Percentiles rank a stretch among this genome's conserved stretches.
phyloP scores from a whole-genome alignment of 2,888 invertebrate species.

The Bellardia bayeri region DNA sequence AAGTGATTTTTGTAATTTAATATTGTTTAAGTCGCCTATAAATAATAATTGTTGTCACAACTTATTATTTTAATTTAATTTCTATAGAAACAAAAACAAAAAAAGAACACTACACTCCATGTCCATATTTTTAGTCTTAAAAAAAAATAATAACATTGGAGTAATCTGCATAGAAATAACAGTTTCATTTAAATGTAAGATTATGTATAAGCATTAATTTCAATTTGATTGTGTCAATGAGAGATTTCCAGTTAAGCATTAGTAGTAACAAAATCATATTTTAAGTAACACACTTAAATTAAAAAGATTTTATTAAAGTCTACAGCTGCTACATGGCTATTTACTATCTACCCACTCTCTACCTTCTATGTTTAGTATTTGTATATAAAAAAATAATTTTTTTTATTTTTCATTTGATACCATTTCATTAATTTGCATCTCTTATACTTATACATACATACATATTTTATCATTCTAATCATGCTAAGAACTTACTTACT shows the following conservation, averaged over 20 bases:
- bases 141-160: slow-evolving; percentile 9
- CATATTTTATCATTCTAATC: slow-evolving; percentile 15
- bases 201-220: slow-evolving; percentile 16
- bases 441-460: slow-evolving; percentile 1
- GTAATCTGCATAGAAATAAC: not conserved
- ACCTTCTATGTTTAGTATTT: slow-evolving; percentile 3
- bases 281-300: not conserved
- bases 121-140: slow-evolving; percentile 33
- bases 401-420: slow-evolving; percentile 31
- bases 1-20: slow-evolving; percentile 51
- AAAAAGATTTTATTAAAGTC: not conserved
- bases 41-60: slow-evolving; percentile 38
- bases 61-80: slow-evolving; percentile 28
- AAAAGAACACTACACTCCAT: slow-evolving; percentile 56
- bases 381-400: slow-evolving; percentile 31
- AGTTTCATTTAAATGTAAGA: not conserved
- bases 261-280: not conserved
- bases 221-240: slow-evolving; percentile 41
- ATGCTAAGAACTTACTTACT: slow-evolving; percentile 20
- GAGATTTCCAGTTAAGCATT: not conserved
- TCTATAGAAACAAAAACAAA: slow-evolving; percentile 30
- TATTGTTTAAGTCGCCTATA: slow-evolving; percentile 35
- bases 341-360: not conserved
- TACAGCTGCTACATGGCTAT: not conserved
- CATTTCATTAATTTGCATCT: slow-evolving; percentile 1